Base-by-base conservation (phyloP, 2,113 vertebrate genomes). In the Pycnonotus jocosus region DNA sequence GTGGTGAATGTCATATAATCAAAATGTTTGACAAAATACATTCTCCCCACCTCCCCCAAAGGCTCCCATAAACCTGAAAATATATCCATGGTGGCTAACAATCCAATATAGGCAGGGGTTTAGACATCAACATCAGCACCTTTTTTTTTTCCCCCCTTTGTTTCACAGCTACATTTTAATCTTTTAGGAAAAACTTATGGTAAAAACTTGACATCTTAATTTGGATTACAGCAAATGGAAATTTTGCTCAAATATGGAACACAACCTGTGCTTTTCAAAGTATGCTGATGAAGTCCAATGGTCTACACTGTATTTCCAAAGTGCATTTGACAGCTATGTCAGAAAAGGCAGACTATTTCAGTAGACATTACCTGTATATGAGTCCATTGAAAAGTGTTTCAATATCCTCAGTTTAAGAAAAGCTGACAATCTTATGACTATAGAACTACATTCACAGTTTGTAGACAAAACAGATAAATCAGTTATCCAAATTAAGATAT, bases 1-100 rank as follows among this genome's bases (percentile, higher is more conserved):
- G 22, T 9, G 19, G 23, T 47, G 33, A 88, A 66, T 61, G 30
- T 80, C 64, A 90, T 37, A 38, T 6, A 40, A n/a, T 40, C 83
- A 37, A 56, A 66, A 38, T 23, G 7, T 50, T 76, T 68, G 21
- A 21, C 31, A 33, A 38, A 66, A 78, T 12, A n/a, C 13, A 44
- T 23, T 53, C 20, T 33, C 20, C 4, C 9, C 14, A 30, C 2
- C 3, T 4, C 22, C 3, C 11, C 3, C 8, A 9, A 42, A 25
- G 7, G 72, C 28, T 53, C 25, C 48, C 38, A 24, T 22, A 30
- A 24, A 27, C 13, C 44, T 48, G 42, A 62, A 31, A n/a, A 48
- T 35, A 65, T 7, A 81, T 5, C 3, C 7, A 2, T 23, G 18
- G 20, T 33, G 66, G 9, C 20, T 51, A 88, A 54, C 6, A 70